Base-by-base conservation (phyloP, 2,888 invertebrate genomes). In the Apamea epomidion region DNA sequence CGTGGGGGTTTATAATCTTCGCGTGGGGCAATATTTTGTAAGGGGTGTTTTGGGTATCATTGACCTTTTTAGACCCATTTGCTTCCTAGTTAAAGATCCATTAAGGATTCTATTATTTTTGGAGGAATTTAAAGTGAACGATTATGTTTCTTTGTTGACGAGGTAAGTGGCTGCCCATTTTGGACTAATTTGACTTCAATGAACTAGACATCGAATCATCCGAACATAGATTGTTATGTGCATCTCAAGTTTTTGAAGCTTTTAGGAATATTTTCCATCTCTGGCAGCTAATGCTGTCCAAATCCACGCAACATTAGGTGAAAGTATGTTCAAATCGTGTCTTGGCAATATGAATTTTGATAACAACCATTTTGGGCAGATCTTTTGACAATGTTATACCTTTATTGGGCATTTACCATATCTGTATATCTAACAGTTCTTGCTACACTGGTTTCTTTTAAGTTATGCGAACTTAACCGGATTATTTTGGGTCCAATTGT, bases 11-110 rank as follows among this genome's bases (percentile, higher is more conserved):
- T 91, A 87, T 92, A 88, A 91, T 92, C 90, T 91, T 71, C 37
- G 88, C 87, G 88, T 90, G 87, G 88, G 91, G 92, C 90, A 91
- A 91, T 87, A 81, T 91, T 92, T 91, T 88, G 88, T 91, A 89
- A 88, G 92, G 94, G 93, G 91, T 88, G 91, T 91, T 92, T 92
- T 87, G 88, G 90, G 92, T 91, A 91, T 90, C 92, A 90, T 92
- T 93, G 91, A 92, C 91, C 92, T 92, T 92, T 91, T 90, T 84
- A 89, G 87, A 83, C 85, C 85, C 84, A 78, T 82, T 86, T 88
- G 87, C 90, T 88, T 88, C 83, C 87, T 87, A 74, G 73, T 90
- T 84, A 87, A 89, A 85, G 76, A 85, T 89, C 84, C 86, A 88
- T 89, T 89, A 89, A 76, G 45, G 48, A 74, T 82, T 70, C 65